Evolutionary conservation across 2,888 invertebrate species (phyloP).

Genomic region (Eilema griseolum): DNA sequence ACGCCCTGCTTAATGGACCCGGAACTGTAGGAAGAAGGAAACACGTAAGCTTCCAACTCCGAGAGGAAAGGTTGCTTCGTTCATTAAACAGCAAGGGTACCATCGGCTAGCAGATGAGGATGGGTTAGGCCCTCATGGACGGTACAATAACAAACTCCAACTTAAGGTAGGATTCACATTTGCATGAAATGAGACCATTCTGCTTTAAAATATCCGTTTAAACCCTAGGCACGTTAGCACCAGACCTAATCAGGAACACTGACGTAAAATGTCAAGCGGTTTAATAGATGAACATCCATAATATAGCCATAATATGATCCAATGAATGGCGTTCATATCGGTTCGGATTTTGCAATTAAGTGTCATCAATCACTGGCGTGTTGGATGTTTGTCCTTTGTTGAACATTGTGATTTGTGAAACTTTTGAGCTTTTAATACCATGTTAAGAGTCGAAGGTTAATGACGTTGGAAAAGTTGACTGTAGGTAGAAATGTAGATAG

Average conservation of each 20-base stretch:
- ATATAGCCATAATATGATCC: slow-evolving; percentile 11
- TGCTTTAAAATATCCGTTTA: slow-evolving; percentile 26
- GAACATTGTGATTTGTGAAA: slow-evolving; percentile 2
- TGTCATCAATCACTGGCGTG: slow-evolving; percentile 47
- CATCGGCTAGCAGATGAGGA: neutral
- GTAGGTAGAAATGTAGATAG: neutral
- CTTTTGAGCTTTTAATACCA: neutral
- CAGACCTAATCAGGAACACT: slow-evolving; percentile 50
- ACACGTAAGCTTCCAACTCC: too few species aligned
- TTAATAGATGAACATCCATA: slow-evolving; percentile 33
- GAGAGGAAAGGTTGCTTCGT: too few species aligned
- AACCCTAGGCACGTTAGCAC: slow-evolving; percentile 35
- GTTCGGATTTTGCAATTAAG: slow-evolving; percentile 49
- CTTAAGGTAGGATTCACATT: slow-evolving; percentile 41
- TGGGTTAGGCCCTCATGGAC: too few species aligned
- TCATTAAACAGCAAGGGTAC: neutral
- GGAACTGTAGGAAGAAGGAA: too few species aligned
- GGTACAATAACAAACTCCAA: slow-evolving; percentile 14
- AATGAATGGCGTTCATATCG: slow-evolving; percentile 38
- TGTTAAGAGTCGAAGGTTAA: slow-evolving; percentile 1
- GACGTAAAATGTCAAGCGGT: slow-evolving; percentile 50
- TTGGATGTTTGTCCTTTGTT: neutral
- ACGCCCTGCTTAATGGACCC: too few species aligned
- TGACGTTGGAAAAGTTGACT: neutral
- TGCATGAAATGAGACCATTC: slow-evolving; percentile 32